These are phyloP conservation scores for Euproctis similis DNA, from an alignment of 2,888 invertebrate species.

Conservation along the genomic window DNA sequence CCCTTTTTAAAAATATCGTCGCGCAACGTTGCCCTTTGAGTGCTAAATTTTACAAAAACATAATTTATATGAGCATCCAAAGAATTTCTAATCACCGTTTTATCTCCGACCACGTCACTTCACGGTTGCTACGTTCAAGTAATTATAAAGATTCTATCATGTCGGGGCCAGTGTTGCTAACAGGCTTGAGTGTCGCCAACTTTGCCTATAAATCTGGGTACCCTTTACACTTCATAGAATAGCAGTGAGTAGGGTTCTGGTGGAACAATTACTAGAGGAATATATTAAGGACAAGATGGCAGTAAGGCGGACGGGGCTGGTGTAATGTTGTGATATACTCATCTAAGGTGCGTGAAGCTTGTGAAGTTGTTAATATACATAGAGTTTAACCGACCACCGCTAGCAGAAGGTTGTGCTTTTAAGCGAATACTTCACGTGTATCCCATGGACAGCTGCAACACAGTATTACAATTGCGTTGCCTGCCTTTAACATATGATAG, in stretches of 20 bases:
- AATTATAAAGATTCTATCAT: conserved; percentile 53
- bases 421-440: too few relatives aligned
- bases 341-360: conserved; percentile 47
- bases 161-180: conserved; percentile 39
- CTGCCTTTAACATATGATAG: too few relatives aligned
- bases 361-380: conserved; percentile 37
- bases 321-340: conserved; percentile 49
- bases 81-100: conserved; percentile 35
- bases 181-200: conserved; percentile 43
- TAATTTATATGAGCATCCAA: conserved; percentile 28
- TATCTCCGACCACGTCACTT: conserved; percentile 20
- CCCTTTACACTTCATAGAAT: conserved; percentile 66
- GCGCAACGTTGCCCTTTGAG: conserved; percentile 14
- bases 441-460: too few relatives aligned
- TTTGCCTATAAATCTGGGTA: conserved; percentile 59
- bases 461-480: too few relatives aligned
- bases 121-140: conserved; percentile 39
- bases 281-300: conserved; percentile 35
- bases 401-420: too few relatives aligned
- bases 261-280: conserved; percentile 57
- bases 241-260: conserved; percentile 50
- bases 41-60: conserved; percentile 19
- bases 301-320: conserved; percentile 21
- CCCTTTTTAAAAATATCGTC: conserved; percentile 17
- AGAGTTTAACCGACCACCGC: too few relatives aligned